Conservation (phyloP, 2,888 invertebrate species). For the Balanococcus diminutus region DNA sequence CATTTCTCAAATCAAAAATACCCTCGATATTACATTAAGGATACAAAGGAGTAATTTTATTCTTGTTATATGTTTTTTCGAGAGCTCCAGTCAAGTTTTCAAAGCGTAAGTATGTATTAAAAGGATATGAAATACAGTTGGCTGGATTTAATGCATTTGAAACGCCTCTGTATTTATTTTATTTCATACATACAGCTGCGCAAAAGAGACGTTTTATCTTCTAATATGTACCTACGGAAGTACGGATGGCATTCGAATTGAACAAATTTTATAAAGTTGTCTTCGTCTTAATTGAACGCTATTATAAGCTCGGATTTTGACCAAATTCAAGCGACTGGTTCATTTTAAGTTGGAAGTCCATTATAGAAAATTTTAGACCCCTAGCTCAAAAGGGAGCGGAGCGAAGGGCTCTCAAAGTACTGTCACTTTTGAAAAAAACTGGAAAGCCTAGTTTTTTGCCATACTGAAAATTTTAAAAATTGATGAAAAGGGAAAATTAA, state of each 20-base stretch:
- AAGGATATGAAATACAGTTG: constrained; percentile 39
- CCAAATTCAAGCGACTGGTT: too few species aligned
- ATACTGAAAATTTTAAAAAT: too few species aligned
- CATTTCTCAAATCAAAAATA: constrained; percentile 29
- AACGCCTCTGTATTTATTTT: background rate
- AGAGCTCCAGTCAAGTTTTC: constrained; percentile 19
- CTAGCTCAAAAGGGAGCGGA: too few species aligned
- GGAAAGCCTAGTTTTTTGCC: too few species aligned
- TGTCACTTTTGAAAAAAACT: too few species aligned
- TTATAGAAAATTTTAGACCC: too few species aligned
- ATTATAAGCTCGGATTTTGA: too few species aligned
- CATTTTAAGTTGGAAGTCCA: too few species aligned
- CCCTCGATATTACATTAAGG: constrained; percentile 10
- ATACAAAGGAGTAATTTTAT: constrained; percentile 38
- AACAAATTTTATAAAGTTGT: background rate
- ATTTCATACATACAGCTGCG: background rate
- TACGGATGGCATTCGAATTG: background rate
- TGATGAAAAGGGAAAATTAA: too few species aligned
- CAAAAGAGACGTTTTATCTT: background rate
- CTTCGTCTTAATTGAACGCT: background rate
- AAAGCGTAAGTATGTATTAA: background rate
- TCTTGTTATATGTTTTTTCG: constrained; percentile 3
- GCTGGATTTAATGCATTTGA: constrained; percentile 8
- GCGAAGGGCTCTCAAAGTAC: too few species aligned
- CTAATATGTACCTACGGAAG: background rate